phyloP scores from a whole-genome alignment of 2,888 invertebrate genomes.

The Dorcus hopei region DNA sequence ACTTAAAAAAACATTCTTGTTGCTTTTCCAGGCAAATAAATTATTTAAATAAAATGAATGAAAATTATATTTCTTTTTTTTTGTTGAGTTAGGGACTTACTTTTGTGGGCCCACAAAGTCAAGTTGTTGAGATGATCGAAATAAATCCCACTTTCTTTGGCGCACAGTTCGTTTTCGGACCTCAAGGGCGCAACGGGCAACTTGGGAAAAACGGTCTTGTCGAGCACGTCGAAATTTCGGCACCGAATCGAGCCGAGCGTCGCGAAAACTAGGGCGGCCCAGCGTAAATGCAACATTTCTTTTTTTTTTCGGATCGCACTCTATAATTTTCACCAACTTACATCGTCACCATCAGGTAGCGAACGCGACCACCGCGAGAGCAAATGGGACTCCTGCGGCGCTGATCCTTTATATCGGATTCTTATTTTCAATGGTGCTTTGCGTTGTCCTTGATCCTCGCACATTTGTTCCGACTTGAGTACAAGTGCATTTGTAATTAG shows the following conservation, averaged over 20 bases:
- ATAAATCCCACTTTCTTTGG: conserved; percentile 34
- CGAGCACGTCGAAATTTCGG: conserved; percentile 18
- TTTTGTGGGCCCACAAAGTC: conserved; percentile 58
- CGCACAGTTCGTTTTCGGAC: conserved; percentile 32
- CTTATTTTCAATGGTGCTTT: not conserved
- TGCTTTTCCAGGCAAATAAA: too few species aligned
- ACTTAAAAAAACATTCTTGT: too few species aligned
- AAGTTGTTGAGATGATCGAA: conserved; percentile 49
- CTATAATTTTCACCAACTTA: not conserved
- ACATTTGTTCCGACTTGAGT: not conserved
- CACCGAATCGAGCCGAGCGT: not conserved
- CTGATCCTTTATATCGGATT: not conserved
- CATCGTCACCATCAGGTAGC: not conserved
- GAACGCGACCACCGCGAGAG: not conserved
- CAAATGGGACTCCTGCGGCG: not conserved
- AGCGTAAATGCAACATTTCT: not conserved
- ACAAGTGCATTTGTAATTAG: not conserved
- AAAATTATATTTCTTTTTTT: too few species aligned
- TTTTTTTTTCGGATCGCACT: not conserved
- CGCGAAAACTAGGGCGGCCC: not conserved
- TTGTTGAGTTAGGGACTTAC: conserved; percentile 41
- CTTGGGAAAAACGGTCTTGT: conserved; percentile 31
- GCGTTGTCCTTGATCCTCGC: not conserved
- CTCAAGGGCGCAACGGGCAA: conserved; percentile 32
- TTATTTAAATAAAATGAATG: too few species aligned